These are phyloP conservation scores for Hafferia zeledoni DNA, from an alignment of 2,797 vertebrate species.

Conservation along the genomic window DNA sequence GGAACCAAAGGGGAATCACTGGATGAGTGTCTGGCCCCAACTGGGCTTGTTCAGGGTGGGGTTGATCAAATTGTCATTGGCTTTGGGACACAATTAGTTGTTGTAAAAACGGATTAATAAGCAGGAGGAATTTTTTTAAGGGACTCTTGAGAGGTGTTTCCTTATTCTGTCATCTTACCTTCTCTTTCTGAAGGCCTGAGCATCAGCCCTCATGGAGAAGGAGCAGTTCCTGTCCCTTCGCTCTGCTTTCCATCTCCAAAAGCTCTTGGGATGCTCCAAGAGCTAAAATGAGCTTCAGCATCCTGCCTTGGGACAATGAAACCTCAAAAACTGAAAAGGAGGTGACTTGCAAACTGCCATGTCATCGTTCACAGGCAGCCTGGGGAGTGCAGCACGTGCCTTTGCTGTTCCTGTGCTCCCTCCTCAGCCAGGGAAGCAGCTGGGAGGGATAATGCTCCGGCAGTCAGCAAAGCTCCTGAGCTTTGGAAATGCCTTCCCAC, in stretches of 20 bases:
- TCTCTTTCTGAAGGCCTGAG: background rate
- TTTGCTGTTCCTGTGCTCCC: background rate
- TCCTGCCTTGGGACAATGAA: background rate
- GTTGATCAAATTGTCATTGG: background rate
- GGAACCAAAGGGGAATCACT: background rate
- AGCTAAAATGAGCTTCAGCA: background rate
- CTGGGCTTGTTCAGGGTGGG: background rate
- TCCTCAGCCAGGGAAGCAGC: background rate
- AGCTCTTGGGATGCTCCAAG: background rate
- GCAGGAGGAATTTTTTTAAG: background rate
- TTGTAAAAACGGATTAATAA: background rate
- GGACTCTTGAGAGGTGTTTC: background rate
- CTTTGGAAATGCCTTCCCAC: background rate
- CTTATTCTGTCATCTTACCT: background rate
- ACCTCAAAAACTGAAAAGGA: background rate
- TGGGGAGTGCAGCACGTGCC: background rate
- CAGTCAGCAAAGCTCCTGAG: background rate
- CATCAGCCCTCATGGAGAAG: background rate
- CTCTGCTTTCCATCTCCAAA: background rate
- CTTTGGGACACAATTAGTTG: background rate
- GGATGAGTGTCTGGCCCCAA: background rate
- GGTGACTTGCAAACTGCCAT: background rate
- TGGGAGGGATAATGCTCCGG: background rate
- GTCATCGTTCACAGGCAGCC: background rate
- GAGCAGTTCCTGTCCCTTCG: background rate